Percentiles rank a stretch among this genome's conserved stretches.
phyloP scores from a whole-genome alignment of 2,797 vertebrate species.

The Gallinago solitaria region DNA sequence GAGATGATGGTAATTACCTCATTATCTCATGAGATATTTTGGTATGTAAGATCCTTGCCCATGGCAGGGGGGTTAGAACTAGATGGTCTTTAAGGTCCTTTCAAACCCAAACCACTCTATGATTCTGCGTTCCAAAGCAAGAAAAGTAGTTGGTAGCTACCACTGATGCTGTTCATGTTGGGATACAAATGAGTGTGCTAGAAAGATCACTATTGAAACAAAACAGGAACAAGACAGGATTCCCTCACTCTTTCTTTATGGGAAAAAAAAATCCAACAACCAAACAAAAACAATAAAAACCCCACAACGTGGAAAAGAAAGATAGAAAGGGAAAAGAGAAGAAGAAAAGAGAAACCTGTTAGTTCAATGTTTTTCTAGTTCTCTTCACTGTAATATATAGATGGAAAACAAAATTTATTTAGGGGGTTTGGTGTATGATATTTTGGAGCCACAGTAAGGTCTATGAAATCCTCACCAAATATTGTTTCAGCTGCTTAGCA shows the following conservation, averaged over 20 bases:
- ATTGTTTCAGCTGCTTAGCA: slow-evolving; percentile 35
- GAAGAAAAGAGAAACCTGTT: not conserved
- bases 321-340: not conserved
- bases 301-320: not conserved
- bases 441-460: not conserved
- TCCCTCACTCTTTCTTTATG: not conserved
- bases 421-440: not conserved
- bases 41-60: not conserved
- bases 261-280: not conserved
- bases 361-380: not conserved
- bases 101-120: no score
- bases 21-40: not conserved
- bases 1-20: not conserved
- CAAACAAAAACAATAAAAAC: not conserved
- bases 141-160: not conserved
- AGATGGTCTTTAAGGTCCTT: no score
- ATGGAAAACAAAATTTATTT: not conserved
- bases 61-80: no score
- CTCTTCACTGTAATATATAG: not conserved
- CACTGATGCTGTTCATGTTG: not conserved
- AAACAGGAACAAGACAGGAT: not conserved
- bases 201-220: not conserved
- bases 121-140: not conserved
- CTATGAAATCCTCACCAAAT: slow-evolving; percentile 24
- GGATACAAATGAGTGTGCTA: not conserved